Evolutionary conservation across 2,113 vertebrate genomes (phyloP), one percentile per base, ranked within the genome.

Genomic region (Prochilodus magdalenae): DNA sequence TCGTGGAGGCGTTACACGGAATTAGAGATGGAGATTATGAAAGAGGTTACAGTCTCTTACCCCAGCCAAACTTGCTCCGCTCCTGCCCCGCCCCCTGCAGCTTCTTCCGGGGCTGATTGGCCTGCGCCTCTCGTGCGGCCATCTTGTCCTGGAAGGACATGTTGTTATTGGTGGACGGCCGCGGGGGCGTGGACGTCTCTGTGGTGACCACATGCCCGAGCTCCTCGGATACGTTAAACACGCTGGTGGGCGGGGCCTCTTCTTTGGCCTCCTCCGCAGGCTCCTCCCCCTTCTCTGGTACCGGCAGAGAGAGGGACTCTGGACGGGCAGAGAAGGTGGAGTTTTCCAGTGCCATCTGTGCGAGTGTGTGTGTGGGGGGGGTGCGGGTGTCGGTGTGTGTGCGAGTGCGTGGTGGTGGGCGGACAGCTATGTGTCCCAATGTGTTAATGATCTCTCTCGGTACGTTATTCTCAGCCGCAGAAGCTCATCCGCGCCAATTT

Each of bases 51-150:
- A 62, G 53, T 53, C n/a, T 87, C 93, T 93, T 87, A 95, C 94
- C 91, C 94, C 94, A 94, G 11, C 93, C 94, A 1, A 94, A 95
- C 33, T 86, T 88, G 2, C 93, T 91, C 84, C 92, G 87, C 86
- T 94, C 94, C 76, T 93, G 91, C 77, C 93, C 93, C 6, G 51
- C 53, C 73, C 81, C 93, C 60, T 77, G 89, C 0, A 33, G 53
- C 80, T 94, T 94, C 89, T 93, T 93, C 36, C 88, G 76, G 51
- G 11, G 80, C 84, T 91, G 88, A 29, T 91, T 92, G 81, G 89
- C 93, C 2, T 86, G 88, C 47, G 91, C 91, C 75, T 94, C 91
- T 13, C 93, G 87, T 63, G 93, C 94, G 0, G 92, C 93, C 85
- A 94, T 86, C 85, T 95, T 95, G 85, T 75, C 79, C 88, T 93